phyloP scores from a whole-genome alignment of 2,113 vertebrate genomes.

The Eurystomus gularis region DNA sequence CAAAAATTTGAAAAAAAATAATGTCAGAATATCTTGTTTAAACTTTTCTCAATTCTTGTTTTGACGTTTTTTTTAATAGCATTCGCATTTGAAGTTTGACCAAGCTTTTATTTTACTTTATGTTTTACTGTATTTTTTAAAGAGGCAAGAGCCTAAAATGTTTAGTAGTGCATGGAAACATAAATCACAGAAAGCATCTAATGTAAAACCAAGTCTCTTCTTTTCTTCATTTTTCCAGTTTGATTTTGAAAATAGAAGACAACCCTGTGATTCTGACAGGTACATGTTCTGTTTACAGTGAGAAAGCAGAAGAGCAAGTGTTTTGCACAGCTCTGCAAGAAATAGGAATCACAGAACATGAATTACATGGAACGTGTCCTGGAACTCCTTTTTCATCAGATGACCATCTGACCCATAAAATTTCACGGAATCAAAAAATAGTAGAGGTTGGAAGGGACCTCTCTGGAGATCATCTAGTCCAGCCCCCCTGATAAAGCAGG shows the following conservation, averaged over 20 bases:
- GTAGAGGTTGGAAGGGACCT: too few relatives aligned
- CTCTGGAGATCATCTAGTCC: too few relatives aligned
- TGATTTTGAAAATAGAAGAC: not conserved
- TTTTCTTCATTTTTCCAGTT: not conserved
- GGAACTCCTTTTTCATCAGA: not conserved
- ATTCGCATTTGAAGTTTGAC: not conserved
- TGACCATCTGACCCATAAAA: not conserved
- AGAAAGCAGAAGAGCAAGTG: not conserved
- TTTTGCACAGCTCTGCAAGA: not conserved
- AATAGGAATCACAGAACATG: not conserved
- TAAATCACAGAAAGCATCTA: not conserved
- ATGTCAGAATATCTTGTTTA: not conserved
- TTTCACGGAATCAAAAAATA: not conserved
- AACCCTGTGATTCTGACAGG: not conserved
- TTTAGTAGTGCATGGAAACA: not conserved
- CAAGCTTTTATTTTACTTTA: not conserved
- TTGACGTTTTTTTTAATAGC: not conserved
- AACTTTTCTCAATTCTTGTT: not conserved
- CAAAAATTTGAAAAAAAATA: not conserved
- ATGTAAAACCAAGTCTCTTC: not conserved
- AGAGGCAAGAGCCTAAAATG: fast-evolving
- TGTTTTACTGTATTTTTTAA: not conserved
- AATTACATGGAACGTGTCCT: not conserved
- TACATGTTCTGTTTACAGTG: not conserved
- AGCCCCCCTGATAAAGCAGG: too few relatives aligned